These are phyloP conservation scores for Callocephalon fimbriatum DNA, from an alignment of 2,113 vertebrate species.

Conservation along the genomic window DNA sequence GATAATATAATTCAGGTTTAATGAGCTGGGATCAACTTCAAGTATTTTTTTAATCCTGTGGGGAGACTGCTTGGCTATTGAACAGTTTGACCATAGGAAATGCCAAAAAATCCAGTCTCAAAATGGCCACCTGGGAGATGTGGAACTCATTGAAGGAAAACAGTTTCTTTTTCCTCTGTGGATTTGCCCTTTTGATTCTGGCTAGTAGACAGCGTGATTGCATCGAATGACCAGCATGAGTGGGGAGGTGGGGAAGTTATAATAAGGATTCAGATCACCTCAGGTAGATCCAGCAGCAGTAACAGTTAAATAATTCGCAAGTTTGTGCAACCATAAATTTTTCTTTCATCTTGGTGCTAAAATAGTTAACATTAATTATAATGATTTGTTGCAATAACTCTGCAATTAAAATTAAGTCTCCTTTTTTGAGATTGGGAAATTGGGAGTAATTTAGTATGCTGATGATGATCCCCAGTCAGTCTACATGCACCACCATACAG, in stretches of 20 bases:
- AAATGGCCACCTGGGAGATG: background rate
- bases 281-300: background rate
- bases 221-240: background rate
- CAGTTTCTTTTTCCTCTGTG: background rate
- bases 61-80: background rate
- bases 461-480: background rate
- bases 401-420: background rate
- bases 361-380: background rate
- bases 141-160: background rate
- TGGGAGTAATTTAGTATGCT: background rate
- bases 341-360: background rate
- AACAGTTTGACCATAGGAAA: background rate
- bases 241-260: background rate
- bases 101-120: background rate
- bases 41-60: background rate
- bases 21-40: background rate
- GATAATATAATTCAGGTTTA: background rate
- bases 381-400: background rate
- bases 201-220: fast-evolving
- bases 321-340: background rate
- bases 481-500: background rate
- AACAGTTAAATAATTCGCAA: background rate
- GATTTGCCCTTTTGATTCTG: background rate
- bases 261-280: background rate
- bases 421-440: background rate